Percentiles rank a stretch among this genome's conserved stretches.
Evolutionary conservation across 2,888 invertebrate genomes (phyloP).

Genomic region (Plusia festucae): DNA sequence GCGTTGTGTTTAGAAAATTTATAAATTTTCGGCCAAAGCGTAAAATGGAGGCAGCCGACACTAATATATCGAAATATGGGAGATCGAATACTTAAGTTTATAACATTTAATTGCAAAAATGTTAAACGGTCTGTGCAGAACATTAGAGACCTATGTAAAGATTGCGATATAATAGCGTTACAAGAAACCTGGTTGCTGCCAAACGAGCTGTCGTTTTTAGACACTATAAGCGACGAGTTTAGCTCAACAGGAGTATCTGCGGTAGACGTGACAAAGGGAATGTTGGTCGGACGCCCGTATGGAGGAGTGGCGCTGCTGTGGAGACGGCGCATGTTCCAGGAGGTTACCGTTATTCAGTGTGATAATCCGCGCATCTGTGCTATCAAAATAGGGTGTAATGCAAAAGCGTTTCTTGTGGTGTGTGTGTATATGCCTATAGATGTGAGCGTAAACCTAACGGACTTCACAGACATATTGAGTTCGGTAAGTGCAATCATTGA

Average conservation of each 20-base stretch:
- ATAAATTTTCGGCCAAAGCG: conserved; percentile 6
- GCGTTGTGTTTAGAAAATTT: conserved; percentile 19
- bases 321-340: neutral
- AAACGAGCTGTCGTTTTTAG: conserved; percentile 15
- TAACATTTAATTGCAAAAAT: conserved; percentile 19
- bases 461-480: neutral
- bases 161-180: too few species aligned
- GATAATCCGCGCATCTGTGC: neutral
- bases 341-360: neutral
- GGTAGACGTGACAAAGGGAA: conserved; percentile 13
- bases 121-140: conserved; percentile 20
- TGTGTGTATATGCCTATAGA: conserved; percentile 10
- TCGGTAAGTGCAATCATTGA: conserved; percentile 4
- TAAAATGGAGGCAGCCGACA: neutral
- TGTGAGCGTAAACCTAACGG: neutral
- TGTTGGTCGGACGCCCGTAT: neutral
- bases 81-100: neutral
- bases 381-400: neutral
- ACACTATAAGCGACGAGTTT: conserved; percentile 5
- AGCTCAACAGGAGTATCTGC: conserved; percentile 14
- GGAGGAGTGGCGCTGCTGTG: conserved; percentile 10
- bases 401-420: neutral
- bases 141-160: conserved; percentile 5
- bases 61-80: conserved; percentile 3
- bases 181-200: too few species aligned